Percentiles rank a stretch among this genome's conserved stretches.
Conservation (phyloP, 2,113 vertebrate species). For the Cynopterus brachyotis region DNA sequence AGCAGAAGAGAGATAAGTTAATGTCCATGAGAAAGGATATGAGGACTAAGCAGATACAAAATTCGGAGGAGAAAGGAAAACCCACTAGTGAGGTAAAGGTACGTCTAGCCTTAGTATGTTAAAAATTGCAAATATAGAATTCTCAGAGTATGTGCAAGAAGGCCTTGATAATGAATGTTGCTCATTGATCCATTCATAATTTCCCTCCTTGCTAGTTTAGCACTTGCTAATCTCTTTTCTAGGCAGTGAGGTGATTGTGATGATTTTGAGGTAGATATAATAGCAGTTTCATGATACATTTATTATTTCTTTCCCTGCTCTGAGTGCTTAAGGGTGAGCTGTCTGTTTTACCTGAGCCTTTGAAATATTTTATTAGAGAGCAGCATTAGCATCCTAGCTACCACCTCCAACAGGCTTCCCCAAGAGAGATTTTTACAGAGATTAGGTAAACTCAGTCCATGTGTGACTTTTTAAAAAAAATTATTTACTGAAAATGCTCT, state of each 20-base stretch:
- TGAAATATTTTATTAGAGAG: not conserved
- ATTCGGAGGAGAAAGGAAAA: slow-evolving; percentile 74
- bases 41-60: slow-evolving; percentile 74
- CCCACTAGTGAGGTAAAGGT: slow-evolving; percentile 82
- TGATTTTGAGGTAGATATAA: slow-evolving; percentile 13
- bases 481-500: not conserved
- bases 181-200: not conserved
- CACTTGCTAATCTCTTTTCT: not conserved
- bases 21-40: slow-evolving; percentile 92
- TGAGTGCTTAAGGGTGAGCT: not conserved
- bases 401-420: not conserved
- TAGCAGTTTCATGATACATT: not conserved
- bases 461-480: not conserved
- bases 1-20: slow-evolving; percentile 93
- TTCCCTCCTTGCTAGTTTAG: not conserved
- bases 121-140: not conserved
- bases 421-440: not conserved
- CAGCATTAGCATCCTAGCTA: not conserved
- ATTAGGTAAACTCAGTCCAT: not conserved
- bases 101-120: not conserved
- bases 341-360: not conserved
- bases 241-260: not conserved
- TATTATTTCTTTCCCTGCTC: not conserved
- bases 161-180: not conserved
- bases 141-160: not conserved